Evolutionary conservation across 2,113 vertebrate species (phyloP), one percentile per base, ranked within the genome.

Genomic region (Raphicerus campestris): DNA sequence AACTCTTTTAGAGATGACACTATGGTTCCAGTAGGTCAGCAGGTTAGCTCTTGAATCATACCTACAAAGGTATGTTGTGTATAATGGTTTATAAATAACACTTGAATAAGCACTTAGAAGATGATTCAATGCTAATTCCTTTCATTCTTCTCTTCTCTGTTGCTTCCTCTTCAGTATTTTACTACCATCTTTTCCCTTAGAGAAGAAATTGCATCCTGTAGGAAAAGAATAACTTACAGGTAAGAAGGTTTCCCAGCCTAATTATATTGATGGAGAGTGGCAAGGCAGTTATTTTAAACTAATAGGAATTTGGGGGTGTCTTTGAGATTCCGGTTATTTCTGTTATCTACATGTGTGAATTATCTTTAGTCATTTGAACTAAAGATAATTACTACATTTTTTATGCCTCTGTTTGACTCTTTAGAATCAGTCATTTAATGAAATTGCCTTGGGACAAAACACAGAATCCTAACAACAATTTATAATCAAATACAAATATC

Each of bases 381-480:
- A n/a, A n/a, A n/a, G n/a, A n/a, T n/a, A n/a, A n/a, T 83, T 63
- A 61, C 60, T 39, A 35, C 13, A 78, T 96, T 73, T 63, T 26
- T 85, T 83, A 60, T 30, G 7, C 83, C 66, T 89, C 61, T 80
- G 22, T 95, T 90, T 78, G 30, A 91, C 35, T 87, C n/a, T 75
- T 94, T 32, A 61, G 95, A 96, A 81, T 96, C 89, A 96, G 26
- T 45, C 83, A 96, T 89, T 93, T 87, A 94, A 45, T 90, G 89
- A 94, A 60, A 91, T 85, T 96, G 80, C 80, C 56, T 84, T 91
- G 32, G 80, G 63, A 93, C 30, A 84, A 93, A 95, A 94, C 66
- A 93, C 5, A 81, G 89, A 97, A 78, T 91, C 58, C 47, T 94
- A 97, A 60, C 73, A 75, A 78, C 60, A 53, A 45, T 92, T 93